Evolutionary conservation across 23 tunicate genomes (phyloP).

Genomic region (Pegea sp.): DNA sequence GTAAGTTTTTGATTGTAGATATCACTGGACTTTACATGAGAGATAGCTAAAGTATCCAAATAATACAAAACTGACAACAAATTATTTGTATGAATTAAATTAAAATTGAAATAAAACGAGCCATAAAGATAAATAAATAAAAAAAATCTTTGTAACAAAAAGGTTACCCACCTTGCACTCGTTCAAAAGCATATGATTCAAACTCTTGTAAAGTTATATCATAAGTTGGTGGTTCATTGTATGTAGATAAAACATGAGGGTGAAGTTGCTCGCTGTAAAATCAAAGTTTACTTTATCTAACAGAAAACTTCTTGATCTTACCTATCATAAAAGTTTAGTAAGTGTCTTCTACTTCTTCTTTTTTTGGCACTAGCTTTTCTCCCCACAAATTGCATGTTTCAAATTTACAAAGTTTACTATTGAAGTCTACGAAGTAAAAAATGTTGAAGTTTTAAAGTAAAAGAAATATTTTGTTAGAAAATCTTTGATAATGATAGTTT

Average conservation of each 20-base stretch:
- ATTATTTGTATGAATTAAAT: too few species aligned
- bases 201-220: slow-evolving; percentile 70
- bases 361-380: slow-evolving; percentile 2
- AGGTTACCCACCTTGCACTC: slow-evolving; percentile 33
- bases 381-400: slow-evolving; percentile 15
- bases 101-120: background rate
- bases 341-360: slow-evolving; percentile 2
- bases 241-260: slow-evolving; percentile 64
- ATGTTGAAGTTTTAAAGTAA: too few species aligned
- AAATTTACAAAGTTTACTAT: too few species aligned
- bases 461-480: too few species aligned
- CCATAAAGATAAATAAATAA: background rate
- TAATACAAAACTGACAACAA: slow-evolving; percentile 36
- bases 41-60: slow-evolving; percentile 43
- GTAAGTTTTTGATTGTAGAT: slow-evolving; percentile 48
- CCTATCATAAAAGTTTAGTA: slow-evolving; percentile 4
- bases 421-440: too few species aligned
- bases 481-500: too few species aligned
- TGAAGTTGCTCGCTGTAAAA: slow-evolving; percentile 14
- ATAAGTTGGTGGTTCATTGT: slow-evolving; percentile 41
- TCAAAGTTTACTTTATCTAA: background rate
- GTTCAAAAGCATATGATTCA: slow-evolving; percentile 58
- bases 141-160: background rate
- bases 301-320: background rate
- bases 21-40: slow-evolving; percentile 43